Base-by-base conservation (phyloP, 1,140 invertebrate species). In the Ephestia elutella region DNA sequence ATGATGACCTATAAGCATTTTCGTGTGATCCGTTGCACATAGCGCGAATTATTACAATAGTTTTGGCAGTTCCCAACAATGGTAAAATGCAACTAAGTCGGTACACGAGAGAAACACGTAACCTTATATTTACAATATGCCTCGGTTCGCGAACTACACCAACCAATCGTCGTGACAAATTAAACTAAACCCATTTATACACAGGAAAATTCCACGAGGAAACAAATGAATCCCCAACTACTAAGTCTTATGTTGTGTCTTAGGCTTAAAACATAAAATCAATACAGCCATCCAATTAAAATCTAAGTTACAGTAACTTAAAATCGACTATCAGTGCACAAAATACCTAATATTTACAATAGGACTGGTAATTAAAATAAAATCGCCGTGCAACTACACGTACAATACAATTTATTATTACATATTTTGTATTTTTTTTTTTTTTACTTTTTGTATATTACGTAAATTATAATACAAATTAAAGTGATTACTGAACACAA, bases 31-130 rank as follows among this genome's bases (percentile, higher is more conserved):
- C 55, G 38, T 44, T 49, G 57, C 49, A 59, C 60, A 69, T 65
- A 68, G 70, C 68, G 78, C 82, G 84, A 81, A 83, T 82, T 73
- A 83, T 83, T 78, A 83, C 73, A 83, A 80, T 84, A 80, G 68
- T 80, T 87, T 87, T 87, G 85, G 85, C 85, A 85, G 82, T 86
- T 82, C 74, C 80, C 85, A 83, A 83, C 75, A 84, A 84, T 83
- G 82, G 84, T 87, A 86, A 84, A 87, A 87, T 85, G 82, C 82
- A 87, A 82, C 78, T 81, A 83, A 82, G 71, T 76, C 68, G 65
- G 68, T 70, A 66, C 62, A 72, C 66, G 74, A 77, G 77, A 78
- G 73, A 78, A 77, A 79, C 75, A 71, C 68, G 62, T 78, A 79
- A 71, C 74, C 68, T 72, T 80, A 83, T 86, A 84, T 87, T 85